Evolutionary conservation across 1,140 invertebrate genomes (phyloP).

Genomic region (Reticulitermes speratus): DNA sequence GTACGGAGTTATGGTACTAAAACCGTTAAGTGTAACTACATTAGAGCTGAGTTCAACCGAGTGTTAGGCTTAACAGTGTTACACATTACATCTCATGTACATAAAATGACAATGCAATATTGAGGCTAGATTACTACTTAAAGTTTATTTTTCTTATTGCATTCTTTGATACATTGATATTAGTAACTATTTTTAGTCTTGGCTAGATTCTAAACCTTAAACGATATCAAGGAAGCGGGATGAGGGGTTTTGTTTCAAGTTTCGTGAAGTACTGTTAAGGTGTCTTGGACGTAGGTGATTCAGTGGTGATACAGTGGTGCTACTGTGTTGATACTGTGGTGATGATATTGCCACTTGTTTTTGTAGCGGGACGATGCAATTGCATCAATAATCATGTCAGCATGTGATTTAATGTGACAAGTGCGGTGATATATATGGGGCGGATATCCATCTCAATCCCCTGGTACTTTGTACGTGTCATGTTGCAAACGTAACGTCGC

Average conservation of each 20-base stretch:
- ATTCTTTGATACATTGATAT: no score
- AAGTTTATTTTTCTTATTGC: no score
- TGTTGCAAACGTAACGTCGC: background rate
- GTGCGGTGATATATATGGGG: background rate
- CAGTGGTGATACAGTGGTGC: background rate
- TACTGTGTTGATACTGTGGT: background rate
- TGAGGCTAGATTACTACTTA: no score
- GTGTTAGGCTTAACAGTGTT: no score
- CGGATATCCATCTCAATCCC: background rate
- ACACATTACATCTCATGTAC: no score
- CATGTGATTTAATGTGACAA: conserved; percentile 19
- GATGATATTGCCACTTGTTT: background rate
- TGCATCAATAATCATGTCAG: background rate
- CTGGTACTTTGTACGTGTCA: background rate
- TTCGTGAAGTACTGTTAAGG: background rate
- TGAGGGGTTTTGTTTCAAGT: background rate
- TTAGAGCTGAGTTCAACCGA: no score
- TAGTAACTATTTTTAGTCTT: no score
- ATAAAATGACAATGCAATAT: no score
- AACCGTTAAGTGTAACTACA: no score
- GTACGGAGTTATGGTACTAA: no score
- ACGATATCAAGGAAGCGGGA: background rate
- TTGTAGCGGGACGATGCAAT: background rate
- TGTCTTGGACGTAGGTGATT: background rate
- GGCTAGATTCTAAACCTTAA: no score